Conservation (phyloP, 53 echinoderm and acorn worm genomes). For the Paracentrotus lividus region DNA sequence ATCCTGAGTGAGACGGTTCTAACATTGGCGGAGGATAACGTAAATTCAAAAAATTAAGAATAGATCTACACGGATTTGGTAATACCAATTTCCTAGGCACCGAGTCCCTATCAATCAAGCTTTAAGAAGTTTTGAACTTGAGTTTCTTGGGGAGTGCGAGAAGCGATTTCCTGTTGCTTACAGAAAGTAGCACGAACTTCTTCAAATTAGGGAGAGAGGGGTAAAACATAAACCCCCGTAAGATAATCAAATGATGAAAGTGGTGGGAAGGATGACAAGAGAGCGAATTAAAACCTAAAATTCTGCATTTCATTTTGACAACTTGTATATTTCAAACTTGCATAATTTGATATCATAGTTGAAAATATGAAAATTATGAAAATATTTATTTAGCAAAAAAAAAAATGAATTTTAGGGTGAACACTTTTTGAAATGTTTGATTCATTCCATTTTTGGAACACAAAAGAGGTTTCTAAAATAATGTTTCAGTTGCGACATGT, state of each 20-base stretch:
- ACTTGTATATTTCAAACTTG: too few species aligned
- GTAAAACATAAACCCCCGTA: too few species aligned
- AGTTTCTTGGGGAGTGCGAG: slow-evolving; percentile 7
- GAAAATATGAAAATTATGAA: too few species aligned
- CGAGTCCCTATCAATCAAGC: slow-evolving; percentile 16
- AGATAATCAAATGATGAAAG: neutral
- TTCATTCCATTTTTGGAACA: too few species aligned
- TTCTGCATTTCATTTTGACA: too few species aligned
- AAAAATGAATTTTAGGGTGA: too few species aligned
- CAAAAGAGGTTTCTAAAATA: too few species aligned
- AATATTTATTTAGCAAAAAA: too few species aligned
- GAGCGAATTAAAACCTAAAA: neutral
- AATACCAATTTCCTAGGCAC: slow-evolving; percentile 60
- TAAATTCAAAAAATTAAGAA: slow-evolving; percentile 38
- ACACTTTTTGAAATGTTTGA: too few species aligned
- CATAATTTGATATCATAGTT: too few species aligned
- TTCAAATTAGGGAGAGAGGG: neutral
- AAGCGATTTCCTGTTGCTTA: slow-evolving; percentile 49
- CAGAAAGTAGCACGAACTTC: neutral
- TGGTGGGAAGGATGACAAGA: neutral
- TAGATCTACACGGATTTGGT: slow-evolving; percentile 42
- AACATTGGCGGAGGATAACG: slow-evolving; percentile 33
- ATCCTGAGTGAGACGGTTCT: slow-evolving; percentile 46
- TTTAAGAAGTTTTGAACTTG: neutral
- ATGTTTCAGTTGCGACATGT: too few species aligned